These are phyloP conservation scores for Eueremaeus valkanovi DNA, from an alignment of 2,888 invertebrate genomes.

Conservation along the genomic window DNA sequence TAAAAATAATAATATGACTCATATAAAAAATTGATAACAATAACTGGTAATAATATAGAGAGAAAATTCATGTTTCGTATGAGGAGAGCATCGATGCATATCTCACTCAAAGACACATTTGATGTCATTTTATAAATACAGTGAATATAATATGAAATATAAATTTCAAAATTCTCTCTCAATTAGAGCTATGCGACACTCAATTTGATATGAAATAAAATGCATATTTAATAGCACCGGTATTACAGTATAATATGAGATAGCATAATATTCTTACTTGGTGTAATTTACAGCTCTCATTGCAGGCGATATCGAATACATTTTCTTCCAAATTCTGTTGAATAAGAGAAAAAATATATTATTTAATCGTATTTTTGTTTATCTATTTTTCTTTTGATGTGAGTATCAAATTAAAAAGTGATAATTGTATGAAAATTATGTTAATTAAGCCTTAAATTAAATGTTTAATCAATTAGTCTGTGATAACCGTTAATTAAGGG, in stretches of 20 bases:
- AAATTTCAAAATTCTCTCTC: background rate
- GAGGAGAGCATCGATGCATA: background rate
- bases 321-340: constrained; percentile 44
- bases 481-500: background rate
- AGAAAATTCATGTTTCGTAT: background rate
- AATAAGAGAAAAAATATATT: constrained; percentile 20
- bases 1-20: constrained; percentile 2
- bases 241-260: background rate
- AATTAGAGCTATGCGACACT: too few species aligned
- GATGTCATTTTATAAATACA: background rate
- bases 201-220: background rate
- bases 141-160: background rate
- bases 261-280: constrained; percentile 59
- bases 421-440: constrained; percentile 9
- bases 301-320: constrained; percentile 63
- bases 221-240: background rate
- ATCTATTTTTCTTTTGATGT: background rate
- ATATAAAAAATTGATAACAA: background rate
- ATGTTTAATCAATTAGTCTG: background rate
- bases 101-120: background rate
- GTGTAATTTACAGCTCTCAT: constrained; percentile 65
- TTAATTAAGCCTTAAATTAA: background rate
- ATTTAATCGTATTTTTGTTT: background rate
- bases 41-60: background rate
- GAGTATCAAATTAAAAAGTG: background rate